These are phyloP conservation scores for Hypomecis atomaria DNA, from an alignment of 2,888 invertebrate genomes.

Conservation along the genomic window DNA sequence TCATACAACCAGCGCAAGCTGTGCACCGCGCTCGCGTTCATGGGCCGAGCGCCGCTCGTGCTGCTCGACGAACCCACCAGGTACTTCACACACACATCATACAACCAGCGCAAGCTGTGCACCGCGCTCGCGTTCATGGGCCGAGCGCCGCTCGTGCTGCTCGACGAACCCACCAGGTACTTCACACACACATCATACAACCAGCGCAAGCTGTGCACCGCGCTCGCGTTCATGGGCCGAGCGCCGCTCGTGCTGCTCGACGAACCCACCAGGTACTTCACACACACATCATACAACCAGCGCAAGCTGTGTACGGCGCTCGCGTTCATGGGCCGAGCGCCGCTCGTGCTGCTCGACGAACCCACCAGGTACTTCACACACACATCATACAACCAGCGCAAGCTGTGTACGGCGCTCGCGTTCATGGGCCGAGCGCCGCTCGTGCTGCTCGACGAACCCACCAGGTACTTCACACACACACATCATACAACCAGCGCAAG, in stretches of 20 bases:
- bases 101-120: slow-evolving; percentile 90
- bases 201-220: slow-evolving; percentile 91
- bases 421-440: too few species aligned
- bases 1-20: slow-evolving; percentile 88
- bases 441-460: too few species aligned
- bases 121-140: slow-evolving; percentile 91
- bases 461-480: neutral
- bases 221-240: slow-evolving; percentile 90
- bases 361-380: slow-evolving; percentile 84
- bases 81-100: slow-evolving; percentile 53
- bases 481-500: too few species aligned
- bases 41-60: slow-evolving; percentile 88
- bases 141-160: slow-evolving; percentile 86
- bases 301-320: slow-evolving; percentile 92
- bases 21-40: slow-evolving; percentile 91
- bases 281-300: slow-evolving; percentile 77
- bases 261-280: slow-evolving; percentile 88
- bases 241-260: slow-evolving; percentile 88
- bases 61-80: slow-evolving; percentile 91
- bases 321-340: slow-evolving; percentile 89
- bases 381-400: too few species aligned
- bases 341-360: slow-evolving; percentile 88
- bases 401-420: too few species aligned
- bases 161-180: slow-evolving; percentile 91
- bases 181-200: slow-evolving; percentile 65